phyloP scores from a whole-genome alignment of 2,888 invertebrate genomes.

The Campopleginae sp. region DNA sequence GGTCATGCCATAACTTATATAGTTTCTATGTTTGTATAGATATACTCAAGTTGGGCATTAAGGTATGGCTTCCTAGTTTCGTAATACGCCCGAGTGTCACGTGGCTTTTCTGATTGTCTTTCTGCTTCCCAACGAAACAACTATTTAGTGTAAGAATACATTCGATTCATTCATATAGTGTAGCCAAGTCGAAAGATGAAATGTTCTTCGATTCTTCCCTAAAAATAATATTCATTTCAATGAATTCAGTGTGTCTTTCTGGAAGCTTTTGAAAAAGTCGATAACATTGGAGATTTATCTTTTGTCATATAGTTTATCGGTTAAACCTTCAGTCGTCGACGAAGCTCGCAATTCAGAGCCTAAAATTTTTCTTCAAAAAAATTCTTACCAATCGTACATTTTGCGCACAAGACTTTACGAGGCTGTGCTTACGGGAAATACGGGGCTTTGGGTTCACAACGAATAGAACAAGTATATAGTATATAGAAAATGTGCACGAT shows the following conservation, averaged over 20 bases:
- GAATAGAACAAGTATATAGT: constrained; percentile 41
- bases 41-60: constrained; percentile 4
- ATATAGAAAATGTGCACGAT: constrained; percentile 18
- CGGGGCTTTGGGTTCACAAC: constrained; percentile 47
- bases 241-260: neutral
- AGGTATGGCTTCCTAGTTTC: constrained; percentile 27
- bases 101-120: constrained; percentile 30
- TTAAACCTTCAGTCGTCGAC: neutral
- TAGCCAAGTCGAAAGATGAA: neutral
- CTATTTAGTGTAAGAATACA: neutral
- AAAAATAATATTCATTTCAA: neutral
- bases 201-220: neutral
- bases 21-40: constrained; percentile 8
- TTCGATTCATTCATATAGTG: neutral
- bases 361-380: neutral
- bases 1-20: constrained; percentile 26
- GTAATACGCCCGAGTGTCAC: constrained; percentile 59
- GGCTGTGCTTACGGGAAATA: constrained; percentile 34
- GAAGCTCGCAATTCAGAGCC: neutral
- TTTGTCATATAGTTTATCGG: neutral
- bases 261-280: neutral
- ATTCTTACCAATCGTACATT: constrained; percentile 19
- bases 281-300: neutral
- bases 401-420: neutral
- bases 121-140: neutral